Percentiles rank a stretch among this genome's conserved stretches.
These are phyloP conservation scores for Acrocera orbiculus DNA, from an alignment of 2,888 invertebrate species.

Conservation along the genomic window DNA sequence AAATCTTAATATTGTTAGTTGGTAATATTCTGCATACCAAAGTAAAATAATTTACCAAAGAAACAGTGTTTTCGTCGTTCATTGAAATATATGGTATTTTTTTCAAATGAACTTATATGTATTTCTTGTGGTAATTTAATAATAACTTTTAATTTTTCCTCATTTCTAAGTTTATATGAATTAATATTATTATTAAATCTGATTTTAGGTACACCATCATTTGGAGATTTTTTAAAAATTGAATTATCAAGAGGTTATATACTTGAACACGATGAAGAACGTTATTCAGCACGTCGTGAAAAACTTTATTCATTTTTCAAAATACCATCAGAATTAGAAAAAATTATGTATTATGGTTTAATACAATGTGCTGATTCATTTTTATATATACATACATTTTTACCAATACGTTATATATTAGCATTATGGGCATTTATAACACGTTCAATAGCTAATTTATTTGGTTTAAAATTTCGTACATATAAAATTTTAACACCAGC, in stretches of 20 bases:
- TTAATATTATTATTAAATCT: no score
- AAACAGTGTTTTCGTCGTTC: no score
- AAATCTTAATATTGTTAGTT: no score
- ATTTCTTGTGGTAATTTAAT: no score
- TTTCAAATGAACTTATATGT: no score
- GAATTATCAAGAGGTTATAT: conserved; percentile 87
- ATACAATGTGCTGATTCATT: conserved; percentile 95
- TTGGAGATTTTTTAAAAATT: conserved; percentile 55
- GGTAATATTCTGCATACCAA: no score
- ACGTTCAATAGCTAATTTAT: conserved; percentile 53
- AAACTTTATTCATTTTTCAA: conserved; percentile 94
- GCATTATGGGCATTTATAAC: conserved; percentile 67
- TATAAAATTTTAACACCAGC: conserved; percentile 60
- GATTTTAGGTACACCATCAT: conserved; percentile 15
- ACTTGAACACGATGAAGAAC: conserved; percentile 86
- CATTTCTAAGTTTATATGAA: no score
- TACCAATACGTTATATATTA: conserved; percentile 80
- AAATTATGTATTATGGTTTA: conserved; percentile 85
- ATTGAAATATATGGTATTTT: neutral
- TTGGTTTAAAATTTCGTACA: conserved; percentile 39
- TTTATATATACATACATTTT: conserved; percentile 91
- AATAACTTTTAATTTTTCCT: no score
- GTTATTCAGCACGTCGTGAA: conserved; percentile 83
- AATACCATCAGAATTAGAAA: conserved; percentile 81
- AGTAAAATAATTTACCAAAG: no score